These are phyloP conservation scores for Oxyura jamaicensis DNA, from an alignment of 2,113 vertebrate species.

Conservation along the genomic window DNA sequence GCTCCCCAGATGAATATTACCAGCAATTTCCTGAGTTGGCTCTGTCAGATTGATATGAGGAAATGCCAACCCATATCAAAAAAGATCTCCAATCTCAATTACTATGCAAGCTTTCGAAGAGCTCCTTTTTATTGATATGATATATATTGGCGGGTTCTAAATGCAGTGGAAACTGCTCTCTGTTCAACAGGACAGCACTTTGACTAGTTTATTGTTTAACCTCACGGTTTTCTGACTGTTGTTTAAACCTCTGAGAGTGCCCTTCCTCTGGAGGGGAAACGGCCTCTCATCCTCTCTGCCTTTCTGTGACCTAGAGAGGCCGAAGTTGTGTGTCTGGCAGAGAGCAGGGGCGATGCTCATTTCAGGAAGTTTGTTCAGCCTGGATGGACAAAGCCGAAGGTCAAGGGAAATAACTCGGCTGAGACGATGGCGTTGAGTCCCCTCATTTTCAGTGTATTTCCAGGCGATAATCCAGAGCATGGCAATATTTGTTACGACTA, in stretches of 20 bases:
- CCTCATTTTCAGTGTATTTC: not conserved
- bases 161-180: constrained; percentile 52
- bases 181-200: not conserved
- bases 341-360: not conserved
- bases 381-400: constrained; percentile 32
- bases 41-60: constrained; percentile 81
- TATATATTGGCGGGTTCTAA: constrained; percentile 55
- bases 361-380: constrained; percentile 19
- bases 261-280: not conserved
- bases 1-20: constrained; percentile 89
- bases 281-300: not conserved
- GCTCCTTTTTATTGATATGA: constrained; percentile 64
- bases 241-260: constrained; percentile 24
- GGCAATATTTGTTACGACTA: not conserved
- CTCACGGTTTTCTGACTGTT: constrained; percentile 15
- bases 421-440: not conserved
- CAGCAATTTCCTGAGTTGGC: constrained; percentile 84
- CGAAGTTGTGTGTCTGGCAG: not conserved
- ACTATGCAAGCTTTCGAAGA: constrained; percentile 73
- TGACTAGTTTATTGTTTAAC: constrained; percentile 58
- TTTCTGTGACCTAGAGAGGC: not conserved
- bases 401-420: not conserved
- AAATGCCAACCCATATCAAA: constrained; percentile 81
- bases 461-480: not conserved
- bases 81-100: constrained; percentile 77